These are phyloP conservation scores for Chloroceryle amazona DNA, from an alignment of 2,797 vertebrate species.

Conservation along the genomic window DNA sequence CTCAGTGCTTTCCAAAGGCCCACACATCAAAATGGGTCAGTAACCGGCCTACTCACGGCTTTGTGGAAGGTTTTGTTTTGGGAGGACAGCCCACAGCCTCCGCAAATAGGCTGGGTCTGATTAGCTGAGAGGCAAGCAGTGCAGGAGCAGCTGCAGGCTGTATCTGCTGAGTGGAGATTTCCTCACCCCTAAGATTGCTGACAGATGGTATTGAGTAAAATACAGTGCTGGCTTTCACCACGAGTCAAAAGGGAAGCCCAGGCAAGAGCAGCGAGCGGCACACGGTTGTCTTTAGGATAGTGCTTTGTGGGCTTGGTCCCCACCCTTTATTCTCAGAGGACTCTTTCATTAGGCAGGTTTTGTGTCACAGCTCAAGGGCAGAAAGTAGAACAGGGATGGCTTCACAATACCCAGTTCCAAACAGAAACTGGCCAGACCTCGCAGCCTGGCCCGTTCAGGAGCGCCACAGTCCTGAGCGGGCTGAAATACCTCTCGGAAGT, in stretches of 20 bases:
- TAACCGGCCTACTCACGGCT: neutral
- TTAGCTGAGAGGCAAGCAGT: conserved; percentile 23
- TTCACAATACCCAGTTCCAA: neutral
- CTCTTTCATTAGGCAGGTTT: neutral
- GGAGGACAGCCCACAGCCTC: neutral
- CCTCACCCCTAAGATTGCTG: conserved; percentile 46
- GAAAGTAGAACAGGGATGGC: neutral
- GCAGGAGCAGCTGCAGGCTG: conserved; percentile 54
- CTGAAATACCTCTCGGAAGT: neutral
- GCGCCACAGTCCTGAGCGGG: neutral
- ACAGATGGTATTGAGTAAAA: conserved; percentile 65
- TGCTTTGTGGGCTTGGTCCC: neutral
- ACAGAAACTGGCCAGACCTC: neutral
- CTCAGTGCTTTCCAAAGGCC: neutral
- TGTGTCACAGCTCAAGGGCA: neutral
- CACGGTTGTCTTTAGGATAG: neutral
- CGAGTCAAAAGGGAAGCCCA: conserved; percentile 16
- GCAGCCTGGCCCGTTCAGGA: neutral
- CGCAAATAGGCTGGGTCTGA: conserved; percentile 12
- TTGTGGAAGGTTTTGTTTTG: conserved; percentile 5
- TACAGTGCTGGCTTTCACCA: conserved; percentile 32
- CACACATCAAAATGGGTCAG: neutral
- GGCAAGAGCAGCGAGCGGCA: neutral
- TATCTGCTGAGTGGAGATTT: conserved; percentile 65
- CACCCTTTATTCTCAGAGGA: neutral